phyloP scores from a whole-genome alignment of 2,113 vertebrate genomes.

The Lamprotornis superbus region DNA sequence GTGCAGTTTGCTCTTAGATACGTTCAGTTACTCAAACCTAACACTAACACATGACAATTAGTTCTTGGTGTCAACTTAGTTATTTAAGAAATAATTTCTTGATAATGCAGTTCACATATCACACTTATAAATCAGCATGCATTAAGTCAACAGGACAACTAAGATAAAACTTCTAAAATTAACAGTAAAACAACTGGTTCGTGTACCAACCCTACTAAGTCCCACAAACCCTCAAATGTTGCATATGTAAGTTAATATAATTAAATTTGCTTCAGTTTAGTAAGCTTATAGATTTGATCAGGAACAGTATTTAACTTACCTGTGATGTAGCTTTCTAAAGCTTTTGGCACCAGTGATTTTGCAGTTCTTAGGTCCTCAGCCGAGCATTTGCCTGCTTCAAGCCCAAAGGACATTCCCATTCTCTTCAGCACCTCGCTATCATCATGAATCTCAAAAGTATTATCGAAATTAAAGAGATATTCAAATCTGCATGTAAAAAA shows the following conservation, averaged over 20 bases:
- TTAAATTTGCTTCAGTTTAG: not conserved
- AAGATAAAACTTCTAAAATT: not conserved
- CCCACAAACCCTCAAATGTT: not conserved
- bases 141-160: not conserved
- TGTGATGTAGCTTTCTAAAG: slow-evolving; percentile 83
- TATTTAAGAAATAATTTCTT: not conserved
- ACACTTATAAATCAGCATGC: not conserved
- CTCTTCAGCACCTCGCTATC: slow-evolving; percentile 85
- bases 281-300: not conserved
- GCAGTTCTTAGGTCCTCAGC: slow-evolving; percentile 79
- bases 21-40: not conserved
- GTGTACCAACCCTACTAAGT: not conserved
- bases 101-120: not conserved
- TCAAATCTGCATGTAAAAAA: slow-evolving; percentile 77
- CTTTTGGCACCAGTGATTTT: slow-evolving; percentile 83
- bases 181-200: not conserved
- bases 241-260: not conserved
- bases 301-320: slow-evolving; percentile 63
- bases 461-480: slow-evolving; percentile 89
- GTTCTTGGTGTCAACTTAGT: not conserved
- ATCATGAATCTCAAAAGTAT: slow-evolving; percentile 87
- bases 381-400: slow-evolving; percentile 81
- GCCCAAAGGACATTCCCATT: slow-evolving; percentile 86
- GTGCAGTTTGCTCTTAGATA: not conserved
- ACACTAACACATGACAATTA: not conserved